Base-by-base conservation (phyloP, 2,888 invertebrate genomes). In the Netelia inedita region DNA sequence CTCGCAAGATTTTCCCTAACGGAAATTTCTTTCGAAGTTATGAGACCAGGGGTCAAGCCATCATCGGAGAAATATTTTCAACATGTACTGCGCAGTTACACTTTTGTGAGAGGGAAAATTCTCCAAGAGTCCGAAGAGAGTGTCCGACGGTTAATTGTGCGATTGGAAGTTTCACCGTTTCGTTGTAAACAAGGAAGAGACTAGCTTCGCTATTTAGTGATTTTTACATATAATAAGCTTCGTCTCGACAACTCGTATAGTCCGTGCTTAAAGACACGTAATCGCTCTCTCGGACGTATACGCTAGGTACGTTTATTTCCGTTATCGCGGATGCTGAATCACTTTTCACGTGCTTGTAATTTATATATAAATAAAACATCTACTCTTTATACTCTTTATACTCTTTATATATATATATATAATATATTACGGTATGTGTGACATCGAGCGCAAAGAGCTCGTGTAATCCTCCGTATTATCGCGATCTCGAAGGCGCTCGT, bases 381-480 rank as follows among this genome's bases (percentile, higher is more conserved):
- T 72, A 41, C 19, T 65, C 16, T 28, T 5, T 63, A 23, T 79
- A 71, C 8, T 9, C 50, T n/a, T n/a, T 23, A 50, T 72, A 41
- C 19, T n/a, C n/a, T n/a, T n/a, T n/a, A 23, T 79, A 71, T 50
- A 19, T 28, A 11, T 53, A 66, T 41, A 21, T 66, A 35, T 46
- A 46, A 21, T 16, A 46, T 55, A 50, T 35, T 28, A 1, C 2
- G 72, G 43, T 21, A 57, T 14, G 43, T 71, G 69, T 63, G 75
- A 75, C 71, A 66, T 57, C 55, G 43, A 57, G 68, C 69, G 61
- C 69, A 76, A 82, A 82, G 82, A 82, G 75, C 82, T 75, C 82
- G 71, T 76, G 82, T 82, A 82, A 82, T 82, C 75, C 82, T 53
- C 19, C 68, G 82, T 71, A 82, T 82, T 82, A 82, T 82, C 82